Base-by-base conservation (phyloP, 1,140 invertebrate species). In the Melitaea cinxia region DNA sequence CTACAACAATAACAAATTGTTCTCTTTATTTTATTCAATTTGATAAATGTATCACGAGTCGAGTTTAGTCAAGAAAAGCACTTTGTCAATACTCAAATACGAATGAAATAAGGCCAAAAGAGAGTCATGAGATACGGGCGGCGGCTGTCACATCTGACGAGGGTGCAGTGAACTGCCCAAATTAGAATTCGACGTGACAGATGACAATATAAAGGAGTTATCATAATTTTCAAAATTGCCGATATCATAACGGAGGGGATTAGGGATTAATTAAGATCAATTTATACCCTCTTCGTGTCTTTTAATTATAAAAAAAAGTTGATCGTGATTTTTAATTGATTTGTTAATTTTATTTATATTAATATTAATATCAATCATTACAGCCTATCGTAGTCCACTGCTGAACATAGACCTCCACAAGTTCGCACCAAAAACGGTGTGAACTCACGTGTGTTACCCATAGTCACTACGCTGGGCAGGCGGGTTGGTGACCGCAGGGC, bases 171-270 rank as follows among this genome's bases (percentile, higher is more conserved):
- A 54, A 69, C 35, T 65, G 59, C 54, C 55, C 37, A 66, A 77
- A 79, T 79, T 73, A 74, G 39, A 64, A 65, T 62, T 58, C 62
- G 64, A 66, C 68, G 67, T 75, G 67, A 67, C 70, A 68, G 58
- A 61, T 61, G 59, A 55, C 33, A 42, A 15, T 45, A 56, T 56
- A 47, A 17, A 56, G 35, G 28, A 42, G 54, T 42, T 45, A 28
- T 56, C 37, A 42, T 56, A 42, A 56, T 42, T 56, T 42, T 42
- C 37, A 1, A 56, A 45, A 56, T 56, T 14, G 54, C 7, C 37
- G 37, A 23, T 56, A 45, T 56, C 54, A 56, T 42, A 26, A 42
- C 21, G 10, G 10, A 42, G 6, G 14, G 21, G 54, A 42, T 23
- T 28, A 26, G 21, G 21, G 54, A 56, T 15, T 56, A n/a, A 56